Percentiles rank a stretch among this genome's conserved stretches.
Evolutionary conservation across 2,888 invertebrate genomes (phyloP).

Genomic region (Lathronympha strigana): DNA sequence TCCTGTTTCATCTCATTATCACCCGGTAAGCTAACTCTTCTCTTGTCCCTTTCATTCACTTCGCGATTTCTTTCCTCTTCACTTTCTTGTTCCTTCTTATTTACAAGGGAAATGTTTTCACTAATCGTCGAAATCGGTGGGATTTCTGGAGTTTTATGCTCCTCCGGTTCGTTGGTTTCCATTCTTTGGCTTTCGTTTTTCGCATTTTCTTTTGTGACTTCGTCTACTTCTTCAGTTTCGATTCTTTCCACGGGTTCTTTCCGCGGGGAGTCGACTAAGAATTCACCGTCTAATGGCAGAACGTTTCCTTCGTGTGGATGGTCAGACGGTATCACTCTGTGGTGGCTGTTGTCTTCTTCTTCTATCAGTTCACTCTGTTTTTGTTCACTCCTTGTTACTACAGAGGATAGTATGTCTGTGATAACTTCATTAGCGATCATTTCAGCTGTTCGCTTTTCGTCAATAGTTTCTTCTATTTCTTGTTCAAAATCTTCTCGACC

Average conservation of each 20-base stretch:
- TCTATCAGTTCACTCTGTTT: slow-evolving; percentile 44
- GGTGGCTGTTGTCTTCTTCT: slow-evolving; percentile 56
- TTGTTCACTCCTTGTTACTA: slow-evolving; percentile 60
- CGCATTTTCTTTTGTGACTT: slow-evolving; percentile 64
- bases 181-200: slow-evolving; percentile 70
- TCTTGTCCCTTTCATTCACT: slow-evolving; percentile 74
- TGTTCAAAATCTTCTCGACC: slow-evolving; percentile 76
- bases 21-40: slow-evolving; percentile 86
- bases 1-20: slow-evolving; percentile 79
- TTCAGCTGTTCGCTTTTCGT: slow-evolving; percentile 67
- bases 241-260: slow-evolving; percentile 57
- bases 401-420: slow-evolving; percentile 65
- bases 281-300: slow-evolving; percentile 76
- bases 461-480: slow-evolving; percentile 72
- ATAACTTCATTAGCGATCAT: slow-evolving; percentile 69
- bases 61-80: slow-evolving; percentile 69
- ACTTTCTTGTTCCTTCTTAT: slow-evolving; percentile 68
- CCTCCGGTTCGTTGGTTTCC: slow-evolving; percentile 60
- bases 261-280: slow-evolving; percentile 66
- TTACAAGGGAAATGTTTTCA: slow-evolving; percentile 86
- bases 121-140: slow-evolving; percentile 90
- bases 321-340: slow-evolving; percentile 66
- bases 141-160: slow-evolving; percentile 81
- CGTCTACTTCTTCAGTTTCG: slow-evolving; percentile 49
- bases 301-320: slow-evolving; percentile 75